Evolutionary conservation across 2,888 invertebrate genomes (phyloP), one percentile per base, ranked within the genome.

Genomic region (Apantesis nais): DNA sequence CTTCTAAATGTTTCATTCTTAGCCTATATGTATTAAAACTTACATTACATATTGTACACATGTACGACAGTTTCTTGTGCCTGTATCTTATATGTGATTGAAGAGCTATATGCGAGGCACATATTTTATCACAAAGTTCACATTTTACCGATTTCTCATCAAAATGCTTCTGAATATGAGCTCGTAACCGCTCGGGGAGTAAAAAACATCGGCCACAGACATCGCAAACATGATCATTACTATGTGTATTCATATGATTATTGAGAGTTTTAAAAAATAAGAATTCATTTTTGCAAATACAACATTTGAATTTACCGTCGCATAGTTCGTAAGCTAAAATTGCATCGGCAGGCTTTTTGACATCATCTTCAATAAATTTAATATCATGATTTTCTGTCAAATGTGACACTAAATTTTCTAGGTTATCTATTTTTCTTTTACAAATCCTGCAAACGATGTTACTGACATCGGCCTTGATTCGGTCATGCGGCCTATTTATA

Each of bases 171-270:
- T 63, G 62, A 2, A 68, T 67, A 12, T 83, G 83, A 0, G 83
- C 78, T 62, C 78, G 67, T n/a, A 83, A 68, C 8, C 83, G 71
- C 19, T 78, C 77, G 0, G 80, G 73, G 0, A 83, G 62, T 41
- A 93, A 81, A 63, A 94, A 94, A 2, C 90, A 89, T 71, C 92
- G 91, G 0, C 91, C 92, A 72, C 95, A 95, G 7, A 92, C 87
- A 65, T 90, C 88, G 72, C 95, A 95, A 2, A 92, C 89, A 62
- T 90, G 90, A 16, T 90, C 89, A 0, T 86, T 87, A 41, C 90
- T 92, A 62, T 95, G 94, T 22, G 89, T 89, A 58, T 93, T 93
- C 74, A 94, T 86, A 80, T 95, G 95, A n/a, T 83, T 86, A 0
- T 89, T 86, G 0, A 91, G 62, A 0, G 86, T 86, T 70, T 87